Evolutionary conservation across 2,797 vertebrate genomes (phyloP).

Genomic region (Lateolabrax maculatus): DNA sequence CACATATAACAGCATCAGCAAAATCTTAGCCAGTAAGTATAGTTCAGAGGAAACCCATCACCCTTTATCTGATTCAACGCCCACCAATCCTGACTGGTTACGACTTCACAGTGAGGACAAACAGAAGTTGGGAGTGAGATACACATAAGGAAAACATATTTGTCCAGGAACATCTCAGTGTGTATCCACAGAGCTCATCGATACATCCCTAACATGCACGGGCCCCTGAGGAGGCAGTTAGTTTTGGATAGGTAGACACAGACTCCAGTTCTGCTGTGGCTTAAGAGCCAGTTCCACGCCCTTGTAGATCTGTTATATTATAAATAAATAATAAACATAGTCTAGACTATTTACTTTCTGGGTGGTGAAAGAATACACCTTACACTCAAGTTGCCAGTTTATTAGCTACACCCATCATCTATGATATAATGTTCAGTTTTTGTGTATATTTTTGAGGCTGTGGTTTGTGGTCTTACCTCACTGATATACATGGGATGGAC

Average conservation of each 20-base stretch:
- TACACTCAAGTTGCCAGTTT: not conserved
- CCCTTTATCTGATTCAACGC: not conserved
- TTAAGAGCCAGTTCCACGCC: not conserved
- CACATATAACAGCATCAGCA: not conserved
- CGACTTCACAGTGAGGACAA: not conserved
- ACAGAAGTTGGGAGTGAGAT: not conserved
- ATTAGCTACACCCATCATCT: too few relatives aligned
- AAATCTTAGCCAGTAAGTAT: not conserved
- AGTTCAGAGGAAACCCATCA: constrained; percentile 10
- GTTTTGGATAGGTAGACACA: not conserved
- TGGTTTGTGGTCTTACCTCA: not conserved
- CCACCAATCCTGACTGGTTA: not conserved
- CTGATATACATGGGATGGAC: not conserved
- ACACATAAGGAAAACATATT: not conserved
- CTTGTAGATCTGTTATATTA: constrained; percentile 2
- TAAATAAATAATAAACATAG: not conserved
- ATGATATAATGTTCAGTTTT: not conserved
- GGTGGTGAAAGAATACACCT: not conserved
- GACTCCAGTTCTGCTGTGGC: not conserved
- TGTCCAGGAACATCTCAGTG: not conserved
- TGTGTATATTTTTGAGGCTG: not conserved
- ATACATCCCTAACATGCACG: not conserved
- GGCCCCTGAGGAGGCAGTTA: not conserved
- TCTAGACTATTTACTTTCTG: not conserved
- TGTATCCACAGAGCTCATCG: not conserved